Evolutionary conservation across 2,797 vertebrate genomes (phyloP).

Genomic region (Periophthalmus magnuspinnatus): DNA sequence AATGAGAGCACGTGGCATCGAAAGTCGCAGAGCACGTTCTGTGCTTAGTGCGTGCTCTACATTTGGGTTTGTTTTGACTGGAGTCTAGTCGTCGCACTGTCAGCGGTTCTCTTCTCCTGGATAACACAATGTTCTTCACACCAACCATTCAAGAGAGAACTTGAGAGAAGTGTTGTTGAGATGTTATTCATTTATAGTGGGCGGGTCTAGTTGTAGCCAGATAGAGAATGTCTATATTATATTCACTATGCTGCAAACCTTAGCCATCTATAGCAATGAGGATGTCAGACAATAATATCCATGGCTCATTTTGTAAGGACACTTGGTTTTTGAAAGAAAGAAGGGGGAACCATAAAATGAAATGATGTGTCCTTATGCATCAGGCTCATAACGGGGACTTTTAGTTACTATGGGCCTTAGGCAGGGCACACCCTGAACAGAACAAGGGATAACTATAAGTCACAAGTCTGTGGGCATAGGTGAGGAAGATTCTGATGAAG

Average conservation of each 20-base stretch:
- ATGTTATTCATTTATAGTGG: neutral
- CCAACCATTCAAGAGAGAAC: neutral
- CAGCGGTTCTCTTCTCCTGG: neutral
- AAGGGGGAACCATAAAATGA: neutral
- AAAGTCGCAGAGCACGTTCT: neutral
- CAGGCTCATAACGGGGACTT: neutral
- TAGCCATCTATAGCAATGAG: neutral
- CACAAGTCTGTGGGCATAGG: neutral
- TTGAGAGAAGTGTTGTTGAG: neutral
- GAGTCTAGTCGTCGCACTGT: slow-evolving; percentile 2
- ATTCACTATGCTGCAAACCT: neutral
- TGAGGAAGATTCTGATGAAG: neutral
- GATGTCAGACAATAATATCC: neutral
- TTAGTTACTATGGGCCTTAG: neutral
- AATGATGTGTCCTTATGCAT: neutral
- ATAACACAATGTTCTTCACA: neutral
- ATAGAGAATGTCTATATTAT: neutral
- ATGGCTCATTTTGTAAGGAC: neutral
- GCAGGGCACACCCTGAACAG: neutral
- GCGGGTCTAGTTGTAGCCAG: neutral
- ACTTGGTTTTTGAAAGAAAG: neutral
- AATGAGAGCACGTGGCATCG: slow-evolving; percentile 22
- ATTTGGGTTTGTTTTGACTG: slow-evolving; percentile 10
- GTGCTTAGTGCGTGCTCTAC: neutral
- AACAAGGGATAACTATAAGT: neutral